Evolutionary conservation across 37 sponge, comb jelly and placozoan species (phyloP).

Genomic region (Diacarnus erythraeanus): DNA sequence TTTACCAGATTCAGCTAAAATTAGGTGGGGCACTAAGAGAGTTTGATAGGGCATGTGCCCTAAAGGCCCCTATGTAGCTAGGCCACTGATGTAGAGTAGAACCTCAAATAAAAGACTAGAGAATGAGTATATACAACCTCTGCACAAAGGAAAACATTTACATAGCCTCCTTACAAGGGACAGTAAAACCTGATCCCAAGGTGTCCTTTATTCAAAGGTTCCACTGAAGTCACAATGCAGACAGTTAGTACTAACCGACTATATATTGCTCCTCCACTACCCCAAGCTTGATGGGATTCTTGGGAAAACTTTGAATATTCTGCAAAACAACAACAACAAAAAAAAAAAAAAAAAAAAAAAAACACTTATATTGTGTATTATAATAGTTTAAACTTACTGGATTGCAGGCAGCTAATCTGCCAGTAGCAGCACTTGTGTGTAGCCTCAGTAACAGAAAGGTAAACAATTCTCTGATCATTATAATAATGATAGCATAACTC

Average conservation of each 20-base stretch:
- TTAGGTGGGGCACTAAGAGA: no score
- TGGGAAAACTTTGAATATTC: conserved; percentile 86
- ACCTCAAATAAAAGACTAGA: no score
- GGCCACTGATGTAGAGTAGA: no score
- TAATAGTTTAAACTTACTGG: conserved; percentile 54
- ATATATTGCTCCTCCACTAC: conserved; percentile 17
- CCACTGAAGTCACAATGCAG: background rate
- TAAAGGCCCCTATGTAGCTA: no score
- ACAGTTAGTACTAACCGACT: background rate
- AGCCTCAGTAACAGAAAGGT: conserved; percentile 32
- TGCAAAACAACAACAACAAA: background rate
- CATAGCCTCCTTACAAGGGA: no score
- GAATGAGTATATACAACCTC: background rate
- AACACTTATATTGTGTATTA: background rate
- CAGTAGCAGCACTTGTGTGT: conserved; percentile 67
- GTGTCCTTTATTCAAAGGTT: no score
- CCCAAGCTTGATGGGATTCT: conserved; percentile 34
- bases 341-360: background rate
- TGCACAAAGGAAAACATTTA: no score
- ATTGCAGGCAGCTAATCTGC: conserved; percentile 52
- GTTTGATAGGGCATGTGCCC: no score
- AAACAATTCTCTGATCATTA: background rate
- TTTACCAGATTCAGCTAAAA: no score
- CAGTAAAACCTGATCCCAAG: no score
- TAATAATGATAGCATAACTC: background rate